Base-by-base conservation (phyloP, 1,140 invertebrate species). In the Brachionus angularis region DNA sequence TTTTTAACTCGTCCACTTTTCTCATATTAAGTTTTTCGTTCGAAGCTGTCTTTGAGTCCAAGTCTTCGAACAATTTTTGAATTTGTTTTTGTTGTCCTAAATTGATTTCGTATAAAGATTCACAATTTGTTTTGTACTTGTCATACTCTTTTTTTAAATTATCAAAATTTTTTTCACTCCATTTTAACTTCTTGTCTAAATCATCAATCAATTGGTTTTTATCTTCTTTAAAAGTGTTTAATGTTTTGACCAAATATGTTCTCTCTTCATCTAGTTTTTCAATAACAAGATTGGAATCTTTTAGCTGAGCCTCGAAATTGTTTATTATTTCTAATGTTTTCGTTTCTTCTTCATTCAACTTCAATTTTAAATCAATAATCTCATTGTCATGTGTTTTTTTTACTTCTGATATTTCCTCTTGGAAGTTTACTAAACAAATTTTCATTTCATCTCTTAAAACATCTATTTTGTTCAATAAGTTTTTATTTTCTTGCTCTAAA, bases 1-100 rank as follows among this genome's bases (percentile, higher is more conserved):
- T 5, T 23, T 67, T 67, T 8, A 67, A 29, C 7, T 67, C 62
- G 16, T 67, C 62, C 2, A 29, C 62, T 47, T 67, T 67, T 67
- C 47, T 67, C n/a, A 33, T 5, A 18, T n/a, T 27, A 18, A 47
- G 21, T 36, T 67, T 67, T 46, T 67, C 62, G 36, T n/a, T 50
- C 18, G 62, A 33, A 18, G 46, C 27, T 5, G 62, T 18, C 25
- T 67, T 46, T 1, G 25, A 29, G 12, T 67, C 62, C n/a, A 67
- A 27, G 31, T 67, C 62, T 10, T 36, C 16, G 12, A 47, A 21
- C 27, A 67, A 34, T 34, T 67, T 67, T 23, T 67, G 42, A 16
- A 67, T 47, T 16, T 67, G 62, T 29, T 47, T 67, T 36, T 67
- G 62, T 23, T 67, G 62, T 8, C 29, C 42, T 18, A 47, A 16